Base-by-base conservation (phyloP, 2,797 vertebrate genomes). In the Chromobotia macracanthus region DNA sequence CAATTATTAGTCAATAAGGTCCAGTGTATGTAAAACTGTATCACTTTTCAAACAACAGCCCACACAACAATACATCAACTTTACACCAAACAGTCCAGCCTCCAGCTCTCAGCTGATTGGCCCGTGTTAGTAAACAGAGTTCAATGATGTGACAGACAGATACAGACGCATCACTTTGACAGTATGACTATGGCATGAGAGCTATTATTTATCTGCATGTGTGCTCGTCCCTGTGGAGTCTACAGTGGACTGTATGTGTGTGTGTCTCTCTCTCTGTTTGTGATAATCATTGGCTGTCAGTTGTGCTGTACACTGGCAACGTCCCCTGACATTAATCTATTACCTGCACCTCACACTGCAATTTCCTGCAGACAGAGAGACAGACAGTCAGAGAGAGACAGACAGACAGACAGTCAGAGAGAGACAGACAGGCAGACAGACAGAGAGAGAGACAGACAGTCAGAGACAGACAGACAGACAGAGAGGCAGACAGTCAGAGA, bases 291-390 rank as follows among this genome's bases (percentile, higher is more conserved):
- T 90, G 91, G 88, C 86, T 93, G 91, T 91, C 90, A 92, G 77
- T 77, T 82, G 77, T 80, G 80, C 84, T 86, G 87, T 77, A 85
- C 80, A 81, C 73, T 87, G 88, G 82, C 83, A 79, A 88, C 87
- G 84, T 89, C 86, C 88, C 87, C 87, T 90, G 89, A 90, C 91
- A 93, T 93, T 92, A 93, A 92, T 93, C 89, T 89, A 93, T 93
- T 93, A 93, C 89, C 91, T 92, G 89, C 84, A 90, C 87, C 87
- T 89, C 88, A 85, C 82, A 83, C 79, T 82, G 80, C 84, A 85
- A 87, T 87, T 85, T 86, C 85, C 80, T 77, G 50, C 41, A 80
- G 75, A 25, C 51, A 19, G n/a, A 18, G 3, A 76, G 50, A 67
- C 48, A 55, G 75, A 44, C 41, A 44, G 41, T 7, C 41, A 44